Conservation (phyloP, 2,888 invertebrate species). For the Zootermopsis nevadensis region DNA sequence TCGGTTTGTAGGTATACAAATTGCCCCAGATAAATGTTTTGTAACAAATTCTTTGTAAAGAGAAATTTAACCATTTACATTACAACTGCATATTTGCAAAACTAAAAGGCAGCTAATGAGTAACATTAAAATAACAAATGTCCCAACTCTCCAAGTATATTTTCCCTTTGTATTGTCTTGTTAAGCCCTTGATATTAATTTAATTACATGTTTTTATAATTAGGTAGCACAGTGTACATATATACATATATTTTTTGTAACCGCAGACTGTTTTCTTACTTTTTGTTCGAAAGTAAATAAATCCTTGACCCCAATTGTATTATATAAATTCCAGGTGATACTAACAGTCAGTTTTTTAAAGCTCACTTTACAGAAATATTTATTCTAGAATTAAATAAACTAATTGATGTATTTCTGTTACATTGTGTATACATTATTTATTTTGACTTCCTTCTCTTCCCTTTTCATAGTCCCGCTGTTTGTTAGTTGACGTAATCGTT, state of each 20-base stretch:
- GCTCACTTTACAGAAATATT: slow-evolving; percentile 39
- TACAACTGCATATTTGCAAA: not conserved
- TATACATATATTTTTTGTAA: slow-evolving; percentile 11
- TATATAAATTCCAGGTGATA: not conserved
- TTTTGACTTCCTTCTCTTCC: too few species aligned
- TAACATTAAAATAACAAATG: too few species aligned
- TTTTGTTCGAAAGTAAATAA: not conserved
- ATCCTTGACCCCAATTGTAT: not conserved
- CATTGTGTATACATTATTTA: not conserved
- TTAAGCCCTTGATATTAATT: not conserved
- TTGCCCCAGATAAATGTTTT: not conserved
- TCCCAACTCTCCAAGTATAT: not conserved
- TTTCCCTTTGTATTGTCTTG: not conserved
- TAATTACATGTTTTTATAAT: slow-evolving; percentile 1
- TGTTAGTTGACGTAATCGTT: too few species aligned
- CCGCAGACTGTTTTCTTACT: not conserved
- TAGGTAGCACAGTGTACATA: slow-evolving; percentile 3
- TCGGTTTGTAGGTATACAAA: not conserved
- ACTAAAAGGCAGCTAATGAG: not conserved
- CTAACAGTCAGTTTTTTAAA: slow-evolving; percentile 34
- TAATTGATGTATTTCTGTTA: not conserved
- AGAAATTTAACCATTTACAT: not conserved
- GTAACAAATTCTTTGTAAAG: not conserved
- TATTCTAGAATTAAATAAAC: slow-evolving; percentile 32
- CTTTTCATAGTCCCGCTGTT: too few species aligned